A percentile compares a stretch with the other conserved stretches of the same genome.
Evolutionary conservation across 2,888 invertebrate genomes (phyloP).

Genomic region (Zele albiditarsus): DNA sequence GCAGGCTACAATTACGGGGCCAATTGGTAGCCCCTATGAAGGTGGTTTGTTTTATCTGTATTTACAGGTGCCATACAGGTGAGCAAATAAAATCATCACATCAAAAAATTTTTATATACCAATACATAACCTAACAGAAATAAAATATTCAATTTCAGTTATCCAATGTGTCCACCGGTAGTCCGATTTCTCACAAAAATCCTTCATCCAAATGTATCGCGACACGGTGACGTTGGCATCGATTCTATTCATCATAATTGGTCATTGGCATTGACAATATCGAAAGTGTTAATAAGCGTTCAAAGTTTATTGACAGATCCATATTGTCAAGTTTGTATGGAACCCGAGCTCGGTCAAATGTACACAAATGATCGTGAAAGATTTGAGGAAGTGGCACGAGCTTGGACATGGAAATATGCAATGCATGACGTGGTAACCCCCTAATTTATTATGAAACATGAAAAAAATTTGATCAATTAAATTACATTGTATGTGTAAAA

Average conservation of each 20-base stretch:
- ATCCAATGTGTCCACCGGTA: slow-evolving; percentile 93
- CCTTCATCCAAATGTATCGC: slow-evolving; percentile 94
- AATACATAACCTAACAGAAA: neutral
- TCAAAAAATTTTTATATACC: neutral
- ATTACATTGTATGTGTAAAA: neutral
- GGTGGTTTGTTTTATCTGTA: slow-evolving; percentile 94
- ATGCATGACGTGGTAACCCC: slow-evolving; percentile 81
- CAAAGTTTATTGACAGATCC: slow-evolving; percentile 93
- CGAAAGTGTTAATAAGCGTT: slow-evolving; percentile 90
- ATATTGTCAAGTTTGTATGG: slow-evolving; percentile 92
- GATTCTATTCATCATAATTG: slow-evolving; percentile 97
- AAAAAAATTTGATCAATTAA: slow-evolving; percentile 33
- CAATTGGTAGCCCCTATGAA: slow-evolving; percentile 94
- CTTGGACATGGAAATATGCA: slow-evolving; percentile 94
- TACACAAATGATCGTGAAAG: slow-evolving; percentile 82
- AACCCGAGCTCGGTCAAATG: slow-evolving; percentile 86
- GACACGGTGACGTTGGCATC: slow-evolving; percentile 96
- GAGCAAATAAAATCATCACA: slow-evolving; percentile 58
- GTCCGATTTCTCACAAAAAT: slow-evolving; percentile 95
- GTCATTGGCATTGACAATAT: slow-evolving; percentile 94
- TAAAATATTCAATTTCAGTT: slow-evolving; percentile 72
- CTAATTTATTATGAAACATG: slow-evolving; percentile 10
- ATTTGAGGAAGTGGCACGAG: slow-evolving; percentile 87
- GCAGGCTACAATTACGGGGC: slow-evolving; percentile 95
- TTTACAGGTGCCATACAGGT: slow-evolving; percentile 89